Percentiles rank a stretch among this genome's conserved stretches.
Conservation (phyloP, 1,140 invertebrate species). For the Cotesia vestalis region DNA sequence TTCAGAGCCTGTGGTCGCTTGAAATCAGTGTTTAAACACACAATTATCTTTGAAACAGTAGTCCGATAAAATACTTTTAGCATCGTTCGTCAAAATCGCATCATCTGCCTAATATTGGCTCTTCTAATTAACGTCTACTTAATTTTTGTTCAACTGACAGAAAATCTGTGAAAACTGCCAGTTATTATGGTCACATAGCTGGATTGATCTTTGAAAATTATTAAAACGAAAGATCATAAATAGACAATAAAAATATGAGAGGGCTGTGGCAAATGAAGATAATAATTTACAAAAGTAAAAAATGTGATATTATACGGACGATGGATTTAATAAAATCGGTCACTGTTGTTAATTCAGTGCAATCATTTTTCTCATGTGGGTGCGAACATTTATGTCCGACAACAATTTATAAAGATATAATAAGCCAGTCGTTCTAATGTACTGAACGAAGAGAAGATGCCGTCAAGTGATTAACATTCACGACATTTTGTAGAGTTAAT, state of each 20-base stretch:
- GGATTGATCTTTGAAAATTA: background rate
- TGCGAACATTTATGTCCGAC: slow-evolving; percentile 13
- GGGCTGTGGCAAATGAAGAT: background rate
- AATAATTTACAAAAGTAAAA: background rate
- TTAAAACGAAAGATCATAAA: background rate
- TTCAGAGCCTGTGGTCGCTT: slow-evolving; percentile 64
- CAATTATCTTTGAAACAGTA: slow-evolving; percentile 24
- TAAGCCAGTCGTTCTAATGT: background rate
- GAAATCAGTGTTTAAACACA: slow-evolving; percentile 37
- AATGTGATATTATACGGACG: slow-evolving; percentile 4
- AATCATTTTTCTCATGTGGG: slow-evolving; percentile 23
- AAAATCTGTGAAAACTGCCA: slow-evolving; percentile 25
- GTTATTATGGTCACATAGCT: slow-evolving; percentile 16
- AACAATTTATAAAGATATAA: background rate
- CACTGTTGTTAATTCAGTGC: slow-evolving; percentile 32
- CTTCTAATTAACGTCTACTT: slow-evolving; percentile 17
- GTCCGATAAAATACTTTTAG: background rate
- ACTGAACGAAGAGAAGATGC: background rate
- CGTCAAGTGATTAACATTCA: slow-evolving; percentile 26
- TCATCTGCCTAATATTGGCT: slow-evolving; percentile 13
- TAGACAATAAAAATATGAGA: background rate
- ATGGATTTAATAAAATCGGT: slow-evolving; percentile 8
- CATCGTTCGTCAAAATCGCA: slow-evolving; percentile 21
- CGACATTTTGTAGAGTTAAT: slow-evolving; percentile 17
- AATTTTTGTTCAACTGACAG: slow-evolving; percentile 31